Conservation (phyloP, 2,888 invertebrate genomes). For the Pammene aurita region DNA sequence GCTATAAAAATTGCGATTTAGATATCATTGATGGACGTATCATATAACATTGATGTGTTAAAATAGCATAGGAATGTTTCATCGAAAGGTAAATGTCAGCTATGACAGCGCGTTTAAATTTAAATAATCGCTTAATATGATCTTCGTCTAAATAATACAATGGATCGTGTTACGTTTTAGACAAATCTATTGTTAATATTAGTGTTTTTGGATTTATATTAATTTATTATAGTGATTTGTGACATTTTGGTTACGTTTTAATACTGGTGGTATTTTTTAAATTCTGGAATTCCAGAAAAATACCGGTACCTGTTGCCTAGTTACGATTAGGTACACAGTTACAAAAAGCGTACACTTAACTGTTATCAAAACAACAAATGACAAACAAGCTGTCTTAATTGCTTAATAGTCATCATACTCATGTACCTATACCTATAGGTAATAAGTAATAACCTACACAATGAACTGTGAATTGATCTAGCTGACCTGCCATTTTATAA, state of each 20-base stretch:
- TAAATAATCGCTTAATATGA: slow-evolving; percentile 26
- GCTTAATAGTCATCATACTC: too few species aligned
- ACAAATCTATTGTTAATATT: neutral
- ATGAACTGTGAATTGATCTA: neutral
- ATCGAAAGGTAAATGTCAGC: slow-evolving; percentile 11
- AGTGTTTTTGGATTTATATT: neutral
- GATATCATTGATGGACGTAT: slow-evolving; percentile 14
- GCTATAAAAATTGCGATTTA: slow-evolving; percentile 12
- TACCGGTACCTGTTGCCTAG: too few species aligned
- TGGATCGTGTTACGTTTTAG: slow-evolving; percentile 20
- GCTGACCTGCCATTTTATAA: neutral
- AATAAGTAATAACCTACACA: neutral
- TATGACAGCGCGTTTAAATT: slow-evolving; percentile 21
- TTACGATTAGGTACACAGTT: too few species aligned
- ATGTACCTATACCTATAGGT: too few species aligned
- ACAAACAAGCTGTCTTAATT: too few species aligned
- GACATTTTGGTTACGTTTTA: neutral
- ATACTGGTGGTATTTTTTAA: neutral
- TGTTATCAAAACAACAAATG: too few species aligned
- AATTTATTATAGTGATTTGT: too few species aligned
- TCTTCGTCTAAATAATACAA: slow-evolving; percentile 17
- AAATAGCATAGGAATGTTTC: slow-evolving; percentile 13
- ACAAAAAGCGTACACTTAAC: too few species aligned
- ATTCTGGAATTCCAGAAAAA: too few species aligned
- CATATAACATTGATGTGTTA: slow-evolving; percentile 8